Percentiles rank a stretch among this genome's conserved stretches.
phyloP scores from a whole-genome alignment of 53 echinoderm and acorn worm genomes.

The Pentamera pediparva region DNA sequence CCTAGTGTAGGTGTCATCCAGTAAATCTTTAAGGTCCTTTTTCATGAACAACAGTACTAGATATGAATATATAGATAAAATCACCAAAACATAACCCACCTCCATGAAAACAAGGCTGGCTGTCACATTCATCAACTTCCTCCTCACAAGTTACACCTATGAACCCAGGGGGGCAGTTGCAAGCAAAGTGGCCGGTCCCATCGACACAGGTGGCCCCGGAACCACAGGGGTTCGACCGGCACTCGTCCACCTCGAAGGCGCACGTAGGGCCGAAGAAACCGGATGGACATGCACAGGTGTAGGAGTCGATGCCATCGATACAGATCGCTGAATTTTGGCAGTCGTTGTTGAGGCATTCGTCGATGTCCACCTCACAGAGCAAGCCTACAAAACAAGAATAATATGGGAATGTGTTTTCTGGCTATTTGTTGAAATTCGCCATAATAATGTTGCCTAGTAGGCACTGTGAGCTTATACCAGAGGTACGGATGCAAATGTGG shows the following conservation, averaged over 20 bases:
- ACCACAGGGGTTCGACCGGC: constrained; percentile 51
- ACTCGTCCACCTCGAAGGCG: constrained; percentile 62
- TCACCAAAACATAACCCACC: constrained; percentile 32
- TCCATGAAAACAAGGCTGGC: constrained; percentile 50
- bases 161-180: constrained; percentile 48
- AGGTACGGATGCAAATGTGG: no score
- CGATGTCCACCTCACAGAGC: constrained; percentile 1
- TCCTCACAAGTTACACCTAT: constrained; percentile 39
- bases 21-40: no score
- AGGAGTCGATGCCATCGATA: constrained; percentile 42
- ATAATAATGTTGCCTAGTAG: neutral
- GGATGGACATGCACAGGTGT: constrained; percentile 44
- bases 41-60: no score
- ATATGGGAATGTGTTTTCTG: neutral
- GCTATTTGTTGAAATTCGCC: neutral
- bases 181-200: constrained; percentile 39
- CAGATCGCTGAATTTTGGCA: constrained; percentile 56
- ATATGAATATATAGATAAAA: no score
- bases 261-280: constrained; percentile 77
- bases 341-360: constrained; percentile 61
- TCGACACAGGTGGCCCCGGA: constrained; percentile 61
- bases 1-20: no score
- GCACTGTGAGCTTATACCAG: no score
- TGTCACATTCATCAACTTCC: constrained; percentile 53
- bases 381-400: neutral